Evolutionary conservation across 2,888 invertebrate genomes (phyloP).

Genomic region (Periphyllus acericola): DNA sequence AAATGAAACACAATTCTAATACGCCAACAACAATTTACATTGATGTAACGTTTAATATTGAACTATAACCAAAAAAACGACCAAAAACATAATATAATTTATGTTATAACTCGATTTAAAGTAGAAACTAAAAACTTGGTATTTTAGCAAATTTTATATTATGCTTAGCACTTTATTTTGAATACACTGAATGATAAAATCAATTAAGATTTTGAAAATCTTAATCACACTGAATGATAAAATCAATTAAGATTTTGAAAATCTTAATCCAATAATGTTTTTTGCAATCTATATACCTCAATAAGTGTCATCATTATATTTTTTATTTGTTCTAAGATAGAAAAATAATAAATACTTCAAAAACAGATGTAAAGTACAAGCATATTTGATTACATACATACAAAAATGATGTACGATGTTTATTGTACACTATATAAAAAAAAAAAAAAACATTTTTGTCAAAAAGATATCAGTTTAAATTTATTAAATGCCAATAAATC

Average conservation of each 20-base stretch:
- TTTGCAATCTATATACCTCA: background rate
- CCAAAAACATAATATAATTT: background rate
- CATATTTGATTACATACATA: background rate
- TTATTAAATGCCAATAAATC: conserved; percentile 61
- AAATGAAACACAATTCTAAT: background rate
- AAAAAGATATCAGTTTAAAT: conserved; percentile 55
- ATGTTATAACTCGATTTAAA: too few relatives aligned
- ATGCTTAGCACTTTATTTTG: too few relatives aligned
- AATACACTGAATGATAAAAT: too few relatives aligned
- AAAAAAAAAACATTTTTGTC: conserved; percentile 30
- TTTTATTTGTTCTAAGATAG: background rate
- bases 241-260: too few relatives aligned
- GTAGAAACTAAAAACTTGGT: too few relatives aligned
- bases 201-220: too few relatives aligned
- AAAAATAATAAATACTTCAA: background rate
- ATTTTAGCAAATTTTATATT: too few relatives aligned
- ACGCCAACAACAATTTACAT: background rate
- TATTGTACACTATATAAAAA: background rate
- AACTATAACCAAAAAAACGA: conserved; percentile 20
- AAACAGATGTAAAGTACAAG: background rate
- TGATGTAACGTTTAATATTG: conserved; percentile 11
- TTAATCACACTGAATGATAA: too few relatives aligned
- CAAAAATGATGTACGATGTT: background rate
- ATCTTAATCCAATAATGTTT: background rate
- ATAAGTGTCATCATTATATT: background rate